phyloP scores from a whole-genome alignment of 2,888 invertebrate species.

The Stegana nigrithorax region DNA sequence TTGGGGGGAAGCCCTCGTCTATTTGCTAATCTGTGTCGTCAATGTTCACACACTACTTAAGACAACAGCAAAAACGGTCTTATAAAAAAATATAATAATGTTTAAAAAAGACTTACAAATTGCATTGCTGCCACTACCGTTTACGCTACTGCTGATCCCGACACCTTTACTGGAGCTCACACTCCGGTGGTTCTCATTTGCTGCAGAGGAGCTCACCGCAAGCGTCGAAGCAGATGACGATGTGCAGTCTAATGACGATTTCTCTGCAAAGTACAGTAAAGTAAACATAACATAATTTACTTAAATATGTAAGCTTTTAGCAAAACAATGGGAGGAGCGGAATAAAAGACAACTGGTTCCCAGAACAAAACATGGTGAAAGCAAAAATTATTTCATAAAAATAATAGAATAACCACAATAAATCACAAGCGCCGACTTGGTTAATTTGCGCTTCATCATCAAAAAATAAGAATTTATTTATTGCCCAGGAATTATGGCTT shows the following conservation, averaged over 20 bases:
- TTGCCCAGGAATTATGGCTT: neutral
- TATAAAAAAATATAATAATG: neutral
- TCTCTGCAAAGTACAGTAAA: conserved; percentile 56
- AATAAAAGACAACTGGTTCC: conserved; percentile 4
- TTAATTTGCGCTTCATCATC: neutral
- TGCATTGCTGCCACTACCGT: conserved; percentile 46
- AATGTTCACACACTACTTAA: too few relatives aligned
- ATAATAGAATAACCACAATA: too few relatives aligned
- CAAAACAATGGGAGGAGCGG: too few relatives aligned
- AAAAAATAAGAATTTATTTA: too few relatives aligned
- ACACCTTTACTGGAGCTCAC: conserved; percentile 55
- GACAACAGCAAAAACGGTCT: neutral
- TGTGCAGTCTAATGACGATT: conserved; percentile 63
- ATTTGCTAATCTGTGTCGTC: too few relatives aligned
- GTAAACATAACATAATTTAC: conserved; percentile 50
- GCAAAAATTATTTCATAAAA: too few relatives aligned
- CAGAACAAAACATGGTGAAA: too few relatives aligned
- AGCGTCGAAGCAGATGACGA: conserved; percentile 49
- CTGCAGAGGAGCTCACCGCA: conserved; percentile 39
- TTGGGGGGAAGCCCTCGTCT: too few relatives aligned
- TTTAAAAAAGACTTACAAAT: conserved; percentile 49
- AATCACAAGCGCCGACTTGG: too few relatives aligned
- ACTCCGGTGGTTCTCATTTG: conserved; percentile 29
- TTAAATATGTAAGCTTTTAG: too few relatives aligned
- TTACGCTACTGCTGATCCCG: conserved; percentile 35